Conservation (phyloP, 2,797 vertebrate species). For the Tapera naevia region DNA sequence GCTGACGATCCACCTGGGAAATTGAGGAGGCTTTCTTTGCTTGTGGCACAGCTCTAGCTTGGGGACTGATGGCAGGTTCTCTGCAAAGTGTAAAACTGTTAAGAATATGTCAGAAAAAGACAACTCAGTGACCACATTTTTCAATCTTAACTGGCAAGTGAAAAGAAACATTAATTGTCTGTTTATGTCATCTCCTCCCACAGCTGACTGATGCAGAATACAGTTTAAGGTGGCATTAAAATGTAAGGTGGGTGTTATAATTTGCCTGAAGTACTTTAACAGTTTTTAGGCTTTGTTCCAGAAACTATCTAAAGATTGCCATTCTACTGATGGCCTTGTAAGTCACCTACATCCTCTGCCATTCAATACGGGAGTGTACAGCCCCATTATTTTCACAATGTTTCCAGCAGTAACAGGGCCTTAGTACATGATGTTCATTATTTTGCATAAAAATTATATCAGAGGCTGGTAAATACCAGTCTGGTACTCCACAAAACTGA, state of each 20-base stretch:
- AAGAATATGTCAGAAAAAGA: conserved; percentile 50
- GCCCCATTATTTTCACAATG: neutral
- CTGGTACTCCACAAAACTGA: neutral
- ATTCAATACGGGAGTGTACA: neutral
- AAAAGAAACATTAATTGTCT: conserved; percentile 71
- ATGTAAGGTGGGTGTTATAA: conserved; percentile 68
- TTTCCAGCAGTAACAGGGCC: neutral
- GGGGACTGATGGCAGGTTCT: neutral
- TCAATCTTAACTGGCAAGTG: conserved; percentile 57
- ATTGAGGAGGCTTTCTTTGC: neutral
- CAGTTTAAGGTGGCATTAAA: conserved; percentile 61
- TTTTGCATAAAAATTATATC: neutral
- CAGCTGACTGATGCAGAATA: conserved; percentile 63
- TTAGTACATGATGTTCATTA: neutral
- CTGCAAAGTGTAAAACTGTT: neutral
- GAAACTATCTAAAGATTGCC: conserved; percentile 29
- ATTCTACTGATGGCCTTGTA: neutral
- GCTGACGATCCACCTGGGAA: neutral
- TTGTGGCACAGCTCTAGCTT: neutral
- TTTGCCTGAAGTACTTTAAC: conserved; percentile 53
- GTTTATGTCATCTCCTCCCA: conserved; percentile 71
- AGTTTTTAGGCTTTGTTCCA: conserved; percentile 49
- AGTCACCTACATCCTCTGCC: conserved; percentile 14
- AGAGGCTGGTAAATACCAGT: neutral
- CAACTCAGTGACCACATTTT: conserved; percentile 68